phyloP scores from a whole-genome alignment of 1,140 invertebrate genomes.

The Helicoverpa armigera region DNA sequence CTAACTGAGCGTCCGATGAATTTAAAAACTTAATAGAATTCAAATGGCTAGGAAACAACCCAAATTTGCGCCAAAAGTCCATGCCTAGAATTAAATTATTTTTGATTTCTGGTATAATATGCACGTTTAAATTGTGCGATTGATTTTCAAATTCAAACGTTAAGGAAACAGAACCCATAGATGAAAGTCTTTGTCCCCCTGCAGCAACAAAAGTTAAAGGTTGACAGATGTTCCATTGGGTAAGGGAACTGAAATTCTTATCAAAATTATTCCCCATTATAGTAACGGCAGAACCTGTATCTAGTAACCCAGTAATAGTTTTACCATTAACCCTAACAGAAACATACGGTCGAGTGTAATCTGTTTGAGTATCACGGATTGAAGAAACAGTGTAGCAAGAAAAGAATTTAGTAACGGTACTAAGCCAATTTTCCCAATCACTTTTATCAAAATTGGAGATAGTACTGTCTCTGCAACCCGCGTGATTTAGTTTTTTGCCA shows the following conservation, averaged over 20 bases:
- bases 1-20: neutral
- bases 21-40: neutral
- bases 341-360: conserved; percentile 49
- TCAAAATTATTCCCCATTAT: conserved; percentile 54
- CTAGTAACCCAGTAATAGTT: conserved; percentile 47
- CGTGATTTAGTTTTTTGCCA: conserved; percentile 59
- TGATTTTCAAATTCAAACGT: conserved; percentile 60
- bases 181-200: conserved; percentile 46
- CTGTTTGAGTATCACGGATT: conserved; percentile 33
- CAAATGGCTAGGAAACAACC: conserved; percentile 44
- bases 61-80: conserved; percentile 55
- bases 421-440: conserved; percentile 53
- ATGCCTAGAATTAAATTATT: conserved; percentile 51
- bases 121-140: conserved; percentile 48
- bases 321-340: conserved; percentile 33
- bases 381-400: conserved; percentile 36
- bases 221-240: neutral
- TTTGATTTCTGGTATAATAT: conserved; percentile 53
- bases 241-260: conserved; percentile 1
- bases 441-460: conserved; percentile 17
- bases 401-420: conserved; percentile 32
- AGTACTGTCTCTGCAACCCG: conserved; percentile 35
- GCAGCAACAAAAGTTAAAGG: conserved; percentile 42
- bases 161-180: conserved; percentile 43
- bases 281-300: conserved; percentile 53